Conservation (phyloP, 2,888 invertebrate genomes). For the Eubasilissa splendida region DNA sequence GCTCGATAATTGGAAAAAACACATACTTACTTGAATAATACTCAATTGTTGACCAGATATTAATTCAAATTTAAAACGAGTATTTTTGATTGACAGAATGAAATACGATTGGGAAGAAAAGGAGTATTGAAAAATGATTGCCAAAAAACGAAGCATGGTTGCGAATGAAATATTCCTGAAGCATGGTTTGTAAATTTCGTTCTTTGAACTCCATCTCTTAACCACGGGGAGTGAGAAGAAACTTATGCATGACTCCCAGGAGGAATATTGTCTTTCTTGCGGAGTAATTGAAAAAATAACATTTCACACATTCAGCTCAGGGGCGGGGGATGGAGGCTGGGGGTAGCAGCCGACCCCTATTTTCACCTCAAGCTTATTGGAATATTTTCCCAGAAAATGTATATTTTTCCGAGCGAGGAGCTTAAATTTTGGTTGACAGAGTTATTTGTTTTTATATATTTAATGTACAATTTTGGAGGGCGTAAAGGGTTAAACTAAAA, state of each 20-base stretch:
- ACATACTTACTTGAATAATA: no score
- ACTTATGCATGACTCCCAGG: conserved; percentile 31
- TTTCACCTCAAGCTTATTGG: conserved; percentile 28
- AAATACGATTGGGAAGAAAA: no score
- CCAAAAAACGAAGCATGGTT: no score
- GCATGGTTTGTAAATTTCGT: no score
- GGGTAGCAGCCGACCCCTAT: not conserved
- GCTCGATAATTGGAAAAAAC: no score
- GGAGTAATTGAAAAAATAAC: conserved; percentile 36
- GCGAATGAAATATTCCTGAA: no score
- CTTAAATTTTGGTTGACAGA: conserved; percentile 15
- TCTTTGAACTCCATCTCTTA: not conserved
- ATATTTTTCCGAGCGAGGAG: not conserved
- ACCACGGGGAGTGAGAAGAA: not conserved
- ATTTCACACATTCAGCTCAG: conserved; percentile 31
- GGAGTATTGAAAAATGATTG: no score
- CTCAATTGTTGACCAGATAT: no score
- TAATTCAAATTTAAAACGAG: no score
- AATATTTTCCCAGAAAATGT: not conserved
- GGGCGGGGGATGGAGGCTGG: not conserved
- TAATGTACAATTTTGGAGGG: conserved; percentile 1
- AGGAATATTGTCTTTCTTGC: conserved; percentile 28
- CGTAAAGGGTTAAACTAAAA: not conserved
- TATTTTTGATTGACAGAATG: no score
- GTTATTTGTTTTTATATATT: conserved; percentile 5